Conservation (phyloP, 2,888 invertebrate genomes). For the Onchidella celtica region DNA sequence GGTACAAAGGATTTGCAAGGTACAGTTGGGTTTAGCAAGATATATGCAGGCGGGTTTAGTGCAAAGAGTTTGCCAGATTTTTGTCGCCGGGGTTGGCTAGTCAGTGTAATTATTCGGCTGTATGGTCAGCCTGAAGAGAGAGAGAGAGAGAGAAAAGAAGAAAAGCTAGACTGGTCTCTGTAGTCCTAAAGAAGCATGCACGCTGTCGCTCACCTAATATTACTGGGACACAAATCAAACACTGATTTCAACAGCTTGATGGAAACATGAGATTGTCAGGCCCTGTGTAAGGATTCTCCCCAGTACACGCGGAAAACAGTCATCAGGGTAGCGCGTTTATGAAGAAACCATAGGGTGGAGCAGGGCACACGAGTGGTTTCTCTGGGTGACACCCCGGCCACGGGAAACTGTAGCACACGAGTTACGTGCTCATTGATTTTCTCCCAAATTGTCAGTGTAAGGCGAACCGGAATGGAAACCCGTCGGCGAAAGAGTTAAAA, state of each 20-base stretch:
- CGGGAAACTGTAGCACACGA: constrained; percentile 33
- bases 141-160: too few relatives aligned
- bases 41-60: too few relatives aligned
- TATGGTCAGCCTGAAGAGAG: too few relatives aligned
- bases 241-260: neutral
- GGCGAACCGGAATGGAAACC: constrained; percentile 16
- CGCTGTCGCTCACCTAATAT: neutral
- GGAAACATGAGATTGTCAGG: constrained; percentile 12
- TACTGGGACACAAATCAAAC: constrained; percentile 12
- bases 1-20: too few relatives aligned
- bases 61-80: too few relatives aligned
- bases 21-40: too few relatives aligned
- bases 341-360: constrained; percentile 31
- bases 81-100: too few relatives aligned
- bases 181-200: neutral
- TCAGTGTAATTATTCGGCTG: too few relatives aligned
- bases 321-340: constrained; percentile 19
- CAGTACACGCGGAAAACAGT: constrained; percentile 13
- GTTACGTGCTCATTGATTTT: constrained; percentile 47
- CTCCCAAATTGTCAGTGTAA: constrained; percentile 27
- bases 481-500: constrained; percentile 28
- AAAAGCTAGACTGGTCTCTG: too few relatives aligned
- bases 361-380: constrained; percentile 43
- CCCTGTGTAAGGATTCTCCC: constrained; percentile 17
- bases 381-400: constrained; percentile 29